phyloP scores from a whole-genome alignment of 2,113 vertebrate species.

The Mus spicilegus region DNA sequence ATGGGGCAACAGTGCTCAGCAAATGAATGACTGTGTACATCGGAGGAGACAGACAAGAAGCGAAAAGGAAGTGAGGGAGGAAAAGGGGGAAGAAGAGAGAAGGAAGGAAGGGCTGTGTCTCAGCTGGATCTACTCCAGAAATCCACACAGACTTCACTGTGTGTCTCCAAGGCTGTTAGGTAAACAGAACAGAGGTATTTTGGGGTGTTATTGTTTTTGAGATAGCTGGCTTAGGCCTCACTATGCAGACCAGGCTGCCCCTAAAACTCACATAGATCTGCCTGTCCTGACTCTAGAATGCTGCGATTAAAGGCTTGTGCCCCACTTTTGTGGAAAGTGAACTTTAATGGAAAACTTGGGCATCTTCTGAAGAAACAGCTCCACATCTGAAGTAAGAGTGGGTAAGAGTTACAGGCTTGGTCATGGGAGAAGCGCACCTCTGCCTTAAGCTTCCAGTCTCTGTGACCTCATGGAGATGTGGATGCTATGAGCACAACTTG shows the following conservation, averaged over 20 bases:
- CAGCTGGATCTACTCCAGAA: neutral
- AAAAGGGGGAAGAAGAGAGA: accelerated
- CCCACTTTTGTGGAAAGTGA: neutral
- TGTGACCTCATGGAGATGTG: neutral
- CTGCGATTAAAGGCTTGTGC: neutral
- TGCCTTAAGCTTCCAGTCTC: neutral
- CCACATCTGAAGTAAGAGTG: neutral
- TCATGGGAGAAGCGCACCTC: neutral
- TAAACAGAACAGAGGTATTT: neutral
- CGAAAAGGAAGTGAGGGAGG: too few species aligned
- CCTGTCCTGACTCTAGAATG: neutral
- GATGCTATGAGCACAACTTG: neutral
- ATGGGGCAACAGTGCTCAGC: too few species aligned
- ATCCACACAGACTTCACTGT: neutral
- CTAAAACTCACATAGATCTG: neutral
- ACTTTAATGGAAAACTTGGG: neutral
- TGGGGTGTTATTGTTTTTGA: neutral
- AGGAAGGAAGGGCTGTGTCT: too few species aligned
- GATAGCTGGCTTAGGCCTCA: neutral
- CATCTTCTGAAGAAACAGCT: neutral
- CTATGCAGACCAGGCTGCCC: neutral
- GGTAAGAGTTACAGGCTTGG: neutral
- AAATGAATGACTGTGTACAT: neutral
- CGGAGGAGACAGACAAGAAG: neutral
- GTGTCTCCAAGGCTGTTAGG: too few species aligned